A percentile compares a stretch with the other conserved stretches of the same genome.
Conservation (phyloP, 1,140 invertebrate species). For the Cardiocondyla obscurior region DNA sequence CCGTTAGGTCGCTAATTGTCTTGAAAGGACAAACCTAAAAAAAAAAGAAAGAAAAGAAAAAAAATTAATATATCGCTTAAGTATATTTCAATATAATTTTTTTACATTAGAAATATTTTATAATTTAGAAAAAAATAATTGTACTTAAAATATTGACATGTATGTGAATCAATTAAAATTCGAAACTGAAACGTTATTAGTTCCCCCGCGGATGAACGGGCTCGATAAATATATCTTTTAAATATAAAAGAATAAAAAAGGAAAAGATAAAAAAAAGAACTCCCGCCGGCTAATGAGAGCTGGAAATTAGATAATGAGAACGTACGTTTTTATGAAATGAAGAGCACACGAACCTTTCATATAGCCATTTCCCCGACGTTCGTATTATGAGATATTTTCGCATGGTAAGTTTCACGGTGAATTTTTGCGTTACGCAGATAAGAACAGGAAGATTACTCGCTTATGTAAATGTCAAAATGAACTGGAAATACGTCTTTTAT, state of each 20-base stretch:
- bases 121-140: too few relatives aligned
- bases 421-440: conserved; percentile 4
- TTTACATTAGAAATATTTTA: too few relatives aligned
- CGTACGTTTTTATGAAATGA: conserved; percentile 40
- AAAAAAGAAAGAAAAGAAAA: not conserved
- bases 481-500: not conserved
- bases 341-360: conserved; percentile 12
- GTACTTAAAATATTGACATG: too few relatives aligned
- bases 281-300: conserved; percentile 31
- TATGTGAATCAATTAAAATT: too few relatives aligned
- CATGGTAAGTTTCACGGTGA: not conserved
- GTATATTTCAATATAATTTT: too few relatives aligned
- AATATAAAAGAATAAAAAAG: too few relatives aligned
- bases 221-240: too few relatives aligned
- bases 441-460: not conserved
- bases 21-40: not conserved
- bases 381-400: conserved; percentile 22
- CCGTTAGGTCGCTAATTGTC: conserved; percentile 7
- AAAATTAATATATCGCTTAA: not conserved
- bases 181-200: too few relatives aligned
- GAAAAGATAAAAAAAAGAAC: conserved; percentile 41
- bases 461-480: conserved; percentile 8
- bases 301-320: conserved; percentile 52
- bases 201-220: too few relatives aligned
- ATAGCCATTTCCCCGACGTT: not conserved